phyloP scores from a whole-genome alignment of 2,797 vertebrate species.

The Graptemys geographica region DNA sequence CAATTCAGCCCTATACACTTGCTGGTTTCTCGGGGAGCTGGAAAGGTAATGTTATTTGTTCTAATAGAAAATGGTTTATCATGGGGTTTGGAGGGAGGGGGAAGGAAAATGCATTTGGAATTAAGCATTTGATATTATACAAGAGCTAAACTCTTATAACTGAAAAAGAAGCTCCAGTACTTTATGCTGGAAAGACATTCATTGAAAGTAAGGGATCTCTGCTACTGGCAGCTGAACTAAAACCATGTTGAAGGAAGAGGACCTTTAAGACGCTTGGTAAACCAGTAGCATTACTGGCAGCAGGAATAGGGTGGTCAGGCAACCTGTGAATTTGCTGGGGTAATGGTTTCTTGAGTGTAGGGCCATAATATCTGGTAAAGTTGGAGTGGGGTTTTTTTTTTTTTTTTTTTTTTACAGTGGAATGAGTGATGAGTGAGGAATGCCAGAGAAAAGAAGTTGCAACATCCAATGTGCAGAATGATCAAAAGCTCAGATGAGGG shows the following conservation, averaged over 20 bases:
- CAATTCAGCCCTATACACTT: neutral
- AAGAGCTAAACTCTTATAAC: neutral
- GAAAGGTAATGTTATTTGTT: neutral
- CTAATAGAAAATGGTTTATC: neutral
- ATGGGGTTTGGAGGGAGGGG: neutral
- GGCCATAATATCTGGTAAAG: neutral
- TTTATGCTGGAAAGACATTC: neutral
- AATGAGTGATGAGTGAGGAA: neutral
- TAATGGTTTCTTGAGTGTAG: neutral
- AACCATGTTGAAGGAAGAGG: neutral
- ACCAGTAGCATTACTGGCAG: neutral
- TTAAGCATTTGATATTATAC: neutral
- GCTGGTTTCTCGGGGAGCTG: neutral
- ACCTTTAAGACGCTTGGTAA: neutral
- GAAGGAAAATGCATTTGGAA: neutral
- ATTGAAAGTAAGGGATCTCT: neutral
- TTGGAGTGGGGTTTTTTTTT: neutral
- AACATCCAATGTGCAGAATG: neutral
- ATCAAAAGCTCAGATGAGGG: neutral
- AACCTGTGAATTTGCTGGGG: neutral
- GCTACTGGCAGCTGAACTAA: neutral
- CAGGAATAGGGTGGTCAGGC: neutral
- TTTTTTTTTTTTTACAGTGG: slow-evolving; percentile 12
- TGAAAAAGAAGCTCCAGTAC: neutral
- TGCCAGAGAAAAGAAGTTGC: neutral